phyloP scores from a whole-genome alignment of 1,140 invertebrate genomes.

The Amphibalanus amphitrite region DNA sequence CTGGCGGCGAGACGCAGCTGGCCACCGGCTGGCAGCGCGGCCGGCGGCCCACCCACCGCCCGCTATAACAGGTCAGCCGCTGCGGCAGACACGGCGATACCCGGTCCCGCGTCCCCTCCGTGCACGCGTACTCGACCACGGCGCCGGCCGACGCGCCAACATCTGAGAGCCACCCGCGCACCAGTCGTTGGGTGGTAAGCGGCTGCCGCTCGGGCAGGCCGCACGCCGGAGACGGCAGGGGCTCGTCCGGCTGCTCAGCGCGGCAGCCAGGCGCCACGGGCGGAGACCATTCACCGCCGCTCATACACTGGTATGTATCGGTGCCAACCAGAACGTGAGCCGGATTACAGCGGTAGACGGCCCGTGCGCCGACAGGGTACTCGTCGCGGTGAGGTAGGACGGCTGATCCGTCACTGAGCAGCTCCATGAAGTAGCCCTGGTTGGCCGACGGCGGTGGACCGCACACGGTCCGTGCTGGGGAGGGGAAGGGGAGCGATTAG shows the following conservation, averaged over 20 bases:
- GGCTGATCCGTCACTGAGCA: constrained; percentile 8
- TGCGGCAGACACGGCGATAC: constrained; percentile 15
- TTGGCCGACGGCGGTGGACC: constrained; percentile 2
- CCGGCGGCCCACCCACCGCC: constrained; percentile 17
- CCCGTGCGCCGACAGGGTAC: constrained; percentile 14
- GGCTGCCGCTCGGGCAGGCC: constrained; percentile 12
- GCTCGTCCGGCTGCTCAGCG: constrained; percentile 10
- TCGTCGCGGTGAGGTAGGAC: neutral
- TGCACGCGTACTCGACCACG: constrained; percentile 29
- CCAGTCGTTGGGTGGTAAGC: constrained; percentile 14
- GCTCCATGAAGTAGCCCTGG: constrained; percentile 14
- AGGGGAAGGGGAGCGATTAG: neutral
- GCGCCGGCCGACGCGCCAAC: constrained; percentile 20
- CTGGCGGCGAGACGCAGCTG: constrained; percentile 18
- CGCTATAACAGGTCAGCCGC: constrained; percentile 14
- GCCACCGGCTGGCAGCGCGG: constrained; percentile 18
- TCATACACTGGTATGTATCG: constrained; percentile 16
- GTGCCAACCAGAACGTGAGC: constrained; percentile 18
- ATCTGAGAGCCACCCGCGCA: constrained; percentile 15
- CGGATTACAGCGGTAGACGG: constrained; percentile 18
- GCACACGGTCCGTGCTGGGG: constrained; percentile 13
- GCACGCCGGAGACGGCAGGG: constrained; percentile 13
- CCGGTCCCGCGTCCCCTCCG: constrained; percentile 23
- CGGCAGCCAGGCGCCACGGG: constrained; percentile 13
- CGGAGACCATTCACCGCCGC: constrained; percentile 15